These are phyloP conservation scores for Sminthurides bifidus DNA, from an alignment of 1,140 invertebrate genomes.

Conservation along the genomic window DNA sequence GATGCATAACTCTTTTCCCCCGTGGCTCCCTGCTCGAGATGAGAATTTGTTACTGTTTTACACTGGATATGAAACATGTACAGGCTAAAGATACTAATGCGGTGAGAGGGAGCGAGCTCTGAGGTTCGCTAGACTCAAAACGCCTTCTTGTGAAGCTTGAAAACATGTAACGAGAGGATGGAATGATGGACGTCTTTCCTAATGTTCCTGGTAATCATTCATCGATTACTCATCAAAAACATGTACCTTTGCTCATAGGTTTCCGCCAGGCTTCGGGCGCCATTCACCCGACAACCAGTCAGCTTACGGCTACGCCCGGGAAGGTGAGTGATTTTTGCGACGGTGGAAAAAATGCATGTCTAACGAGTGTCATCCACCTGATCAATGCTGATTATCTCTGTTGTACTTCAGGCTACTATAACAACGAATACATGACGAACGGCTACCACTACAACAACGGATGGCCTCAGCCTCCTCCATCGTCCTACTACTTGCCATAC, in stretches of 20 bases:
- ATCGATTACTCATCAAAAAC: not conserved
- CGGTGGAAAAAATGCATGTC: not conserved
- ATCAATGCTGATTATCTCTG: conserved; percentile 1
- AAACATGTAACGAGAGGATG: no score
- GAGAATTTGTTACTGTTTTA: no score
- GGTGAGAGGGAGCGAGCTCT: no score
- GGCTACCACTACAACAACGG: conserved; percentile 29
- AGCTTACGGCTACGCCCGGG: conserved; percentile 29
- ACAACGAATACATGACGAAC: conserved; percentile 28
- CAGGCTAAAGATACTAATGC: no score
- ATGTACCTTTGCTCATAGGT: conserved; percentile 1
- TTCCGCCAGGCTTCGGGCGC: conserved; percentile 24
- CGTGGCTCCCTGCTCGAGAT: no score
- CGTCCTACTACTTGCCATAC: conserved; percentile 21
- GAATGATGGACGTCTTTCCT: no score
- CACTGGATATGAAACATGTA: no score
- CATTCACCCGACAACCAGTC: conserved; percentile 35
- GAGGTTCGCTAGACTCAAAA: no score
- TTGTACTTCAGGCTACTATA: conserved; percentile 25
- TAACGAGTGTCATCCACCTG: not conserved
- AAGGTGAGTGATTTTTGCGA: conserved; percentile 10
- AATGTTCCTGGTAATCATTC: no score
- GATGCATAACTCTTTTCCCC: no score
- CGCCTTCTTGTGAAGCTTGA: no score
- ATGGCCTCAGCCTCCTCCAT: conserved; percentile 24